phyloP scores from a whole-genome alignment of 2,797 vertebrate species.

The Lycodopsis pacificus region DNA sequence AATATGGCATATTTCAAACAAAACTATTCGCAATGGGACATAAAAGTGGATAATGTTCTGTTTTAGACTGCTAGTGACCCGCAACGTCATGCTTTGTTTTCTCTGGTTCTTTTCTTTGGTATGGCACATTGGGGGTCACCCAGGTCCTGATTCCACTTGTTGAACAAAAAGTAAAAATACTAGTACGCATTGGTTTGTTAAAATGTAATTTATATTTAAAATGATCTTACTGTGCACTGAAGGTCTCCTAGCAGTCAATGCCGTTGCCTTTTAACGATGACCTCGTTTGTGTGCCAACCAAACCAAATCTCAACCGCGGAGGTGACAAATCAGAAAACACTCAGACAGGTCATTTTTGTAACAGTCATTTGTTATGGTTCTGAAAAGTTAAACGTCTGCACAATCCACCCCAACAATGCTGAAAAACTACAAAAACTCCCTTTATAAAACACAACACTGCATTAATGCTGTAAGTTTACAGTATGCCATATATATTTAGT shows the following conservation, averaged over 20 bases:
- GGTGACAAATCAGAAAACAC: neutral
- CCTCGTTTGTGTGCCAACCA: neutral
- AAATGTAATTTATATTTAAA: neutral
- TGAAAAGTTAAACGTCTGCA: slow-evolving; percentile 13
- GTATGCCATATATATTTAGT: neutral
- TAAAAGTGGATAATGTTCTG: slow-evolving; percentile 15
- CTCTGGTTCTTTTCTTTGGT: slow-evolving; percentile 12
- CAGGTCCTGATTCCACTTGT: neutral
- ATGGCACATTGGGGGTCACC: slow-evolving; percentile 16
- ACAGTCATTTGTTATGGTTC: too few species aligned
- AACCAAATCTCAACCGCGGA: neutral
- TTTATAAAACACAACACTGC: neutral
- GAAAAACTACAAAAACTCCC: neutral
- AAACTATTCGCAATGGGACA: slow-evolving; percentile 13
- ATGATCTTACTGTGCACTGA: neutral
- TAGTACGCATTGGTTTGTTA: neutral
- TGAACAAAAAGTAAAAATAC: slow-evolving; percentile 7
- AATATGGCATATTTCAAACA: slow-evolving; percentile 17
- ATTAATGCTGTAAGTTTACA: neutral
- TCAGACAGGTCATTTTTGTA: too few species aligned
- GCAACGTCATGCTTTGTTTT: neutral
- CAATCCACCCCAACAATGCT: neutral
- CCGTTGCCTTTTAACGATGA: neutral
- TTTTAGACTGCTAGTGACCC: slow-evolving; percentile 13
- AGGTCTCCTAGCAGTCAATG: neutral